A percentile compares a stretch with the other conserved stretches of the same genome.
Evolutionary conservation across 2,888 invertebrate species (phyloP).

Genomic region (Prosapia bicincta): DNA sequence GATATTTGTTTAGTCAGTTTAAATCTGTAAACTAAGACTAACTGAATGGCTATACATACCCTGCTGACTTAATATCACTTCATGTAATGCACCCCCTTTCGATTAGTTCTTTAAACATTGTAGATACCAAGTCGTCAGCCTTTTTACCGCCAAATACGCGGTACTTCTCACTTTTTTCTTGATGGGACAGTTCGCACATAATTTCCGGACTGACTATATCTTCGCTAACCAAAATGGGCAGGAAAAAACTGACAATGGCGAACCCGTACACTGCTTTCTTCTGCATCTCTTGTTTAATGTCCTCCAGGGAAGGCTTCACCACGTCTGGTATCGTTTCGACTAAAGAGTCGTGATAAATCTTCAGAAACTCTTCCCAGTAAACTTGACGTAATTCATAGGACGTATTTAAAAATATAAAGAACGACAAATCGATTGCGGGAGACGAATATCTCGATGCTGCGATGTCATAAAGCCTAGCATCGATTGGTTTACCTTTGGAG

Average conservation of each 20-base stretch:
- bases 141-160: conserved; percentile 22
- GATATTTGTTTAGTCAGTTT: too few relatives aligned
- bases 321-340: not conserved
- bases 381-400: conserved; percentile 53
- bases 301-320: conserved; percentile 4
- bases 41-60: too few relatives aligned
- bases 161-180: conserved; percentile 7
- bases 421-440: conserved; percentile 57
- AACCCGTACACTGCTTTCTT: conserved; percentile 32
- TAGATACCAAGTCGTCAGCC: conserved; percentile 21
- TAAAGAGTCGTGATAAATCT: conserved; percentile 58
- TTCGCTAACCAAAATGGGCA: conserved; percentile 31
- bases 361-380: conserved; percentile 57
- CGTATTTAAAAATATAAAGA: conserved; percentile 62
- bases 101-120: conserved; percentile 33
- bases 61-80: too few relatives aligned
- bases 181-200: not conserved
- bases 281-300: conserved; percentile 12
- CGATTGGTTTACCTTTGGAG: conserved; percentile 26
- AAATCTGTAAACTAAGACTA: too few relatives aligned
- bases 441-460: conserved; percentile 48
- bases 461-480: conserved; percentile 34
- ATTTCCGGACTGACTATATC: not conserved
- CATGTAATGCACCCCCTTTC: conserved; percentile 37
- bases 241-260: conserved; percentile 25